phyloP scores from a whole-genome alignment of 2,888 invertebrate genomes.

The Megalurothrips usitatus region DNA sequence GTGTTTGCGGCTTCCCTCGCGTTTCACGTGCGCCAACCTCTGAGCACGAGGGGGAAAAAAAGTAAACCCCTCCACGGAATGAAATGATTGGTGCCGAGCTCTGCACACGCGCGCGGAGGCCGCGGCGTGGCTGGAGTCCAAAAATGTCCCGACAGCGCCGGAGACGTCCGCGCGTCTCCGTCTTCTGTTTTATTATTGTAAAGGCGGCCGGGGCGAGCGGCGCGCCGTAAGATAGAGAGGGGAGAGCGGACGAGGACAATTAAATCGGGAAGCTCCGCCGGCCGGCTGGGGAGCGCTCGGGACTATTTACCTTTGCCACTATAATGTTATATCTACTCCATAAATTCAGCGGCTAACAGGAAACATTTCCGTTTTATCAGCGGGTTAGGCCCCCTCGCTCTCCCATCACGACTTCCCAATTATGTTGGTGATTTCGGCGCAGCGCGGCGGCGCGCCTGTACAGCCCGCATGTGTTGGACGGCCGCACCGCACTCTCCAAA shows the following conservation, averaged over 20 bases:
- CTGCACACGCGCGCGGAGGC: too few species aligned
- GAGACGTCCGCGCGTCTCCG: too few species aligned
- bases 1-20: too few species aligned
- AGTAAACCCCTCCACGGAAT: too few species aligned
- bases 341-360: not conserved
- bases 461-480: not conserved
- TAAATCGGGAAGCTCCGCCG: not conserved
- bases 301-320: not conserved
- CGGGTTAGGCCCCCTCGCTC: not conserved
- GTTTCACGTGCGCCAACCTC: too few species aligned
- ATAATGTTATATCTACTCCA: not conserved
- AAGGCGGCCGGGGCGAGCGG: too few species aligned
- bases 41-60: too few species aligned
- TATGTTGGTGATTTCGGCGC: not conserved
- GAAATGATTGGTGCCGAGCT: too few species aligned
- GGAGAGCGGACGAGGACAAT: not conserved
- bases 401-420: slow-evolving; percentile 14
- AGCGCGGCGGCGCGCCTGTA: not conserved
- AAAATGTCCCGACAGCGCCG: too few species aligned
- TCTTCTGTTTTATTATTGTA: too few species aligned
- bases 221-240: not conserved
- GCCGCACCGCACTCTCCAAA: not conserved
- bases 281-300: not conserved
- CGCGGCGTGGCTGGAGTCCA: too few species aligned
- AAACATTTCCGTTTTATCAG: slow-evolving; percentile 16